Percentiles rank a stretch among this genome's conserved stretches.
Evolutionary conservation across 1,140 invertebrate genomes (phyloP).

Genomic region (Drusus annulatus): DNA sequence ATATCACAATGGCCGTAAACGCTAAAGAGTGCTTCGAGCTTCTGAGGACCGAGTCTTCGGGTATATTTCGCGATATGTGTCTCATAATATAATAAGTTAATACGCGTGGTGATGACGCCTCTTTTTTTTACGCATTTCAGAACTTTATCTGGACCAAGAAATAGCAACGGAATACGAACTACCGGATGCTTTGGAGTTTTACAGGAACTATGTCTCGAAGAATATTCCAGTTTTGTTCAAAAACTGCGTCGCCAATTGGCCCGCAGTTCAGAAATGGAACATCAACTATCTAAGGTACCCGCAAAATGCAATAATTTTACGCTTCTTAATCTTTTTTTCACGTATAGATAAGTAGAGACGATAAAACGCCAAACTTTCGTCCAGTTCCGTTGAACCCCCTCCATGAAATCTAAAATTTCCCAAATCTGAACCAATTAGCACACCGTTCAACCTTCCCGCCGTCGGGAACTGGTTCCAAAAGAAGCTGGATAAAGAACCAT

Average conservation of each 20-base stretch:
- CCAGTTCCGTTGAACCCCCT: no score
- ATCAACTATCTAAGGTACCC: slow-evolving; percentile 73
- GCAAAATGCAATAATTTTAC: neutral
- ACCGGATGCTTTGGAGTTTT: slow-evolving; percentile 72
- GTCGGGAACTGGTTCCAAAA: no score
- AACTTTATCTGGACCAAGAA: slow-evolving; percentile 63
- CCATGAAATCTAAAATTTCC: no score
- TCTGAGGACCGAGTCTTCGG: slow-evolving; percentile 23
- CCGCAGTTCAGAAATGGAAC: slow-evolving; percentile 77
- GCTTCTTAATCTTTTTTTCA: no score
- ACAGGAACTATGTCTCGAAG: slow-evolving; percentile 78
- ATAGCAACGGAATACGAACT: slow-evolving; percentile 60
- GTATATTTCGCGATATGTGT: neutral
- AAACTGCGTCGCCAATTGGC: slow-evolving; percentile 73
- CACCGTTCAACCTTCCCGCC: no score
- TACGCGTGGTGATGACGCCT: no score
- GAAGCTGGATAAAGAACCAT: no score
- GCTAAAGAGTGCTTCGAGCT: slow-evolving; percentile 29
- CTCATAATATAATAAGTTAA: no score
- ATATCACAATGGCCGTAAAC: slow-evolving; percentile 18
- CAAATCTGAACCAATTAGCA: no score
- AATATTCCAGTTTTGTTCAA: slow-evolving; percentile 79
- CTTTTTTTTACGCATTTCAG: slow-evolving; percentile 59
- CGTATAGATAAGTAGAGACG: no score
- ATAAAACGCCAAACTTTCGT: no score